phyloP scores from a whole-genome alignment of 2,113 vertebrate species.

The Pterocles orientalis region DNA sequence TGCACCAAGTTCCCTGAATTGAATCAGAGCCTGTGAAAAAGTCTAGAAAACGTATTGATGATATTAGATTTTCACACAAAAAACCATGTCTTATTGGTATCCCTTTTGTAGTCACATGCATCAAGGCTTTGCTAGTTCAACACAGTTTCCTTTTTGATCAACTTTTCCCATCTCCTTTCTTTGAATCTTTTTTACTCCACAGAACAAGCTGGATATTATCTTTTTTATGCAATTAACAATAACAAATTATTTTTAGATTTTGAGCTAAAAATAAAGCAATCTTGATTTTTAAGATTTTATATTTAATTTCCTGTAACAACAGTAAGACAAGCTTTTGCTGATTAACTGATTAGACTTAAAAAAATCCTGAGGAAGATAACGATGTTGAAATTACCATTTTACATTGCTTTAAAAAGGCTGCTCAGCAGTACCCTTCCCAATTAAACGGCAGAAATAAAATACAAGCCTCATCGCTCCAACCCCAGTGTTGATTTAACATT shows the following conservation, averaged over 20 bases:
- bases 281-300: not conserved
- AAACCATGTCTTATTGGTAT: not conserved
- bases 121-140: not conserved
- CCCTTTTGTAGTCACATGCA: not conserved
- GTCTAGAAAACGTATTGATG: slow-evolving; percentile 74
- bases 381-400: not conserved
- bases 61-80: not conserved
- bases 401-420: not conserved
- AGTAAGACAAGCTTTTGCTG: not conserved
- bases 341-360: not conserved
- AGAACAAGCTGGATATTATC: not conserved
- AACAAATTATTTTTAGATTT: not conserved
- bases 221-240: not conserved
- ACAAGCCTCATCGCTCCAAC: not conserved
- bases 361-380: not conserved
- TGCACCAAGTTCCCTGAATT: slow-evolving; percentile 99
- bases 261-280: not conserved
- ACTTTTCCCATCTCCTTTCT: not conserved
- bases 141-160: not conserved
- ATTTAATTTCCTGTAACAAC: not conserved
- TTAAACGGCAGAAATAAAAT: not conserved
- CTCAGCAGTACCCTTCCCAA: not conserved
- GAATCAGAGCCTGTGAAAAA: slow-evolving; percentile 99
- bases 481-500: not conserved
- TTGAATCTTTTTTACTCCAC: not conserved